Evolutionary conservation across 2,888 invertebrate species (phyloP).

Genomic region (Trissolcus brochymenae): DNA sequence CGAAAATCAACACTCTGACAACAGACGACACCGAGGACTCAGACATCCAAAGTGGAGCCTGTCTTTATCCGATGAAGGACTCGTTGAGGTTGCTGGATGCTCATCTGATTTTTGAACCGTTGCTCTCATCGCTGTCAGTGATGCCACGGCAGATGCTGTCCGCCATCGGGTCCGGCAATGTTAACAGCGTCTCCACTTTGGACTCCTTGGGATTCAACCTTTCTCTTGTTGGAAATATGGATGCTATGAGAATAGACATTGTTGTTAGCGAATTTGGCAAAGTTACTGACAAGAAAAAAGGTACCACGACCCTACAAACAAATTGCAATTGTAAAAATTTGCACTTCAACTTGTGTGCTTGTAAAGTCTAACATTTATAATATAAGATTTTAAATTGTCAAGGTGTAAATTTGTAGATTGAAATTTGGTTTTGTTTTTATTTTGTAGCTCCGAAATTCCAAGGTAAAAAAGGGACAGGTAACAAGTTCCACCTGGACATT

Average conservation of each 20-base stretch:
- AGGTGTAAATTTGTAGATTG: too few species aligned
- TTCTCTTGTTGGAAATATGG: conserved; percentile 89
- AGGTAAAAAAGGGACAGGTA: conserved; percentile 67
- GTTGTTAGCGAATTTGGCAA: conserved; percentile 92
- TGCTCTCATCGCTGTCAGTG: conserved; percentile 91
- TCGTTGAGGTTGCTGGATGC: conserved; percentile 92
- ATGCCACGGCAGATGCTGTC: conserved; percentile 89
- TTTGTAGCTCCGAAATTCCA: conserved; percentile 73
- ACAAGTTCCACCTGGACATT: conserved; percentile 79
- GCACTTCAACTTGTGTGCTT: too few species aligned
- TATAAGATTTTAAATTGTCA: too few species aligned
- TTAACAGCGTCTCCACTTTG: conserved; percentile 82
- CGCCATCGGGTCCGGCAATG: conserved; percentile 77
- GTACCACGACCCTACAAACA: conserved; percentile 49
- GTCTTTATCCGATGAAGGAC: conserved; percentile 87
- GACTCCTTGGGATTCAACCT: conserved; percentile 93
- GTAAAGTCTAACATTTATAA: too few species aligned
- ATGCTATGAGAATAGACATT: conserved; percentile 93
- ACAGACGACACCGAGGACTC: conserved; percentile 75
- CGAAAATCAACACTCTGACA: conserved; percentile 76
- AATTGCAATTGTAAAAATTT: too few species aligned
- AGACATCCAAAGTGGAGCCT: conserved; percentile 79
- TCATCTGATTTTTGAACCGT: conserved; percentile 94
- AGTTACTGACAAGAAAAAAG: conserved; percentile 80
- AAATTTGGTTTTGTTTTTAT: conserved; percentile 25